Evolutionary conservation across 2,113 vertebrate species (phyloP).

Genomic region (Leucoraja erinaceus): DNA sequence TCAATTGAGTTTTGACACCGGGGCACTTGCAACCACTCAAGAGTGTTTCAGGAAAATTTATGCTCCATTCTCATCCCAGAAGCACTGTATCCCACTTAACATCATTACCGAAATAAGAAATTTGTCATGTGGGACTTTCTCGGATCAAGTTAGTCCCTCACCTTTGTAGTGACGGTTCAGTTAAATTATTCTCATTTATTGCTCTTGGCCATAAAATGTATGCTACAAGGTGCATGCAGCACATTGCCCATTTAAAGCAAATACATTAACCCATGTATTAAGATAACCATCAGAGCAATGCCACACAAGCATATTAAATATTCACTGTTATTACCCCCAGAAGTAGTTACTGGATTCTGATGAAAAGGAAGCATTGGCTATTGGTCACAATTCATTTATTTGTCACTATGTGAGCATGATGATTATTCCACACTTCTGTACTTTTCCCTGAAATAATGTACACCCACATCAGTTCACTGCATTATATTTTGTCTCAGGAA

Average conservation of each 20-base stretch:
- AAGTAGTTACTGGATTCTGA: not conserved
- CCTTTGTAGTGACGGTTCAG: not conserved
- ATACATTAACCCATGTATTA: not conserved
- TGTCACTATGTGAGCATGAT: not conserved
- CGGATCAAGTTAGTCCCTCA: constrained; percentile 5
- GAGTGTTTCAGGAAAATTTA: constrained; percentile 2
- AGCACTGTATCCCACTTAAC: not conserved
- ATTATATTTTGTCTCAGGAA: not conserved
- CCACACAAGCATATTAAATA: not conserved
- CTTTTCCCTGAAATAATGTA: not conserved
- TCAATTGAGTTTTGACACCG: constrained; percentile 14
- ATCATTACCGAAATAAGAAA: not conserved
- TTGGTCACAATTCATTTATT: not conserved
- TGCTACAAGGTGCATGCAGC: not conserved
- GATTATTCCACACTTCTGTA: not conserved
- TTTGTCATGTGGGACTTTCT: not conserved
- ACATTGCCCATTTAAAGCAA: constrained; percentile 14
- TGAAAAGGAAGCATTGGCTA: not conserved
- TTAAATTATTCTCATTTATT: not conserved
- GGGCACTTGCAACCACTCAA: not conserved
- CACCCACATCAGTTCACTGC: not conserved
- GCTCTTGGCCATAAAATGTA: not conserved
- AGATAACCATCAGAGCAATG: not conserved
- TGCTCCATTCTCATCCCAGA: not conserved
- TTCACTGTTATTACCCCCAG: not conserved